These are phyloP conservation scores for roundworm (Caenorhabditis elegans) DNA, from an alignment of 1,140 invertebrate species.

Conservation along the genomic window DNA sequence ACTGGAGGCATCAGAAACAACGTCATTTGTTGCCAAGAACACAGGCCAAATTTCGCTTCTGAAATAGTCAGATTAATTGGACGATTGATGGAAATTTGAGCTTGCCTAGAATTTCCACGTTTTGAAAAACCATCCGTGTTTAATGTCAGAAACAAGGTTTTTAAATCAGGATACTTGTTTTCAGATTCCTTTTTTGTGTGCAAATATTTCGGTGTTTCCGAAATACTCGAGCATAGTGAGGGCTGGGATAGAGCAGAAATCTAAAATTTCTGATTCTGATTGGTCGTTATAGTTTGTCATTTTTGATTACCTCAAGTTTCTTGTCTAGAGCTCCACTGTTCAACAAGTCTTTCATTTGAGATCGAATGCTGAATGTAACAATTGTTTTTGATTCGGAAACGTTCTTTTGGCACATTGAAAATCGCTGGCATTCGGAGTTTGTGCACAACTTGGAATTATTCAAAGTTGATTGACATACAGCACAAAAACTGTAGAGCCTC, in stretches of 20 bases:
- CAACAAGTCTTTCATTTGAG: neutral
- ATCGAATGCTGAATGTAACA: neutral
- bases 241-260: too few species aligned
- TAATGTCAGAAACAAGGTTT: neutral
- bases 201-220: too few species aligned
- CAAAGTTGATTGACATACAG: neutral
- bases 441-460: neutral
- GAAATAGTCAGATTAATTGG: too few species aligned
- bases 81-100: too few species aligned
- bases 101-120: neutral
- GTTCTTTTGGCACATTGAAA: neutral
- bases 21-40: neutral
- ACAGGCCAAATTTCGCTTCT: neutral
- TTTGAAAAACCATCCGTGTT: neutral
- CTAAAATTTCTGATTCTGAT: neutral
- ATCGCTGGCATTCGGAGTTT: neutral
- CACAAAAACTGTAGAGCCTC: neutral
- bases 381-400: neutral
- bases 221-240: too few species aligned
- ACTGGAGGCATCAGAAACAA: neutral
- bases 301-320: neutral
- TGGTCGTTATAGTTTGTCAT: neutral
- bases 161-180: too few species aligned
- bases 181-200: too few species aligned
- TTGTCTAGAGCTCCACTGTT: neutral